Percentiles rank a stretch among this genome's conserved stretches.
Evolutionary conservation across 2,113 vertebrate species (phyloP).

Genomic region (Porphyrio hochstetteri): DNA sequence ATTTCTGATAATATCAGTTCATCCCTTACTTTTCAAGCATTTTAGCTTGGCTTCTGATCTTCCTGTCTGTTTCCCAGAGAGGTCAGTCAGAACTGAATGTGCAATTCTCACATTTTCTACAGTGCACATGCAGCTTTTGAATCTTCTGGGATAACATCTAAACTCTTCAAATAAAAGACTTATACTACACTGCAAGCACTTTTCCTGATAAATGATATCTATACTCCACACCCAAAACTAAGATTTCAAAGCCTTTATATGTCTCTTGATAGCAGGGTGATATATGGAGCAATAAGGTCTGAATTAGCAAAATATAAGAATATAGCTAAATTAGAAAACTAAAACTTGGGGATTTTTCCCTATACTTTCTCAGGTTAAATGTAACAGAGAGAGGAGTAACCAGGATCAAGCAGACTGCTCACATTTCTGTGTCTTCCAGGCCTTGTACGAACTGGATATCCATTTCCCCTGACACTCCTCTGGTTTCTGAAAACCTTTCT

Average conservation of each 20-base stretch:
- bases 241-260: not conserved
- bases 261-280: not conserved
- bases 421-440: not conserved
- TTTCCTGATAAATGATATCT: not conserved
- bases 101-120: not conserved
- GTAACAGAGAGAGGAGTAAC: not conserved
- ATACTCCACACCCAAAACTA: not conserved
- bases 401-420: not conserved
- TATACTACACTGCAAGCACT: not conserved
- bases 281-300: not conserved
- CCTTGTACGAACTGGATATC: not conserved
- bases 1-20: not conserved
- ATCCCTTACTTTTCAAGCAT: not conserved
- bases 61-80: not conserved
- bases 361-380: not conserved
- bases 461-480: rapidly evolving
- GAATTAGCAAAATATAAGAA: not conserved
- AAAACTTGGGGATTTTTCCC: not conserved
- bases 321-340: not conserved
- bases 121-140: not conserved
- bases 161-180: not conserved
- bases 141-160: not conserved
- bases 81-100: not conserved
- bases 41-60: not conserved
- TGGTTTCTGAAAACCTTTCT: not conserved